Base-by-base conservation (phyloP, 2,888 invertebrate species). In the Spialia ferax region DNA sequence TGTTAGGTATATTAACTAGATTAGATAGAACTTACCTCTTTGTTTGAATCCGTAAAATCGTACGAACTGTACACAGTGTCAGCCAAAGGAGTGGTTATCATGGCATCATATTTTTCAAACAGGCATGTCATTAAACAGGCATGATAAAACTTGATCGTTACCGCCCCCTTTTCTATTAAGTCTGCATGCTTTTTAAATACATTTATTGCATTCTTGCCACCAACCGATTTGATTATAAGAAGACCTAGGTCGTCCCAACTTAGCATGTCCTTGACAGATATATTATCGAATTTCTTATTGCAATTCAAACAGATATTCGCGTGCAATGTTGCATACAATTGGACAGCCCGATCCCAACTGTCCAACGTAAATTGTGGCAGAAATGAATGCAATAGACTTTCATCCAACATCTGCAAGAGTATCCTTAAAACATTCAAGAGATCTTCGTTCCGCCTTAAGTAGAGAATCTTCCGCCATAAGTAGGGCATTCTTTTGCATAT, bases 241-340 rank as follows among this genome's bases (percentile, higher is more conserved):
- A 91, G 86, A 1, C 94, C 95, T 11, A 96, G 81, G 50, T 94
- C 92, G 52, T 94, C 95, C 96, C 96, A 96, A 77, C 89, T 88
- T 29, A 95, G 78, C 70, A 95, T 93, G 60, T 91, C 85, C 61
- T 85, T 90, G 0, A 93, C 90, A 0, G 88, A 87, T 56, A 93
- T 85, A 71, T 94, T 83, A 29, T 86, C 80, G 59, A 94, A 90
- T 55, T 85, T 86, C 66, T 89, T 93, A 2, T 94, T 94, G 77
- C 96, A 96, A 81, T 95, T 95, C 50, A 96, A 81, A 81, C 96
- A 96, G 23, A 88, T 87, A 57, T 94, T 94, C 0, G 91, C 91
- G 71, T 94, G 94, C 63, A 96, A 84, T 13, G 94, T 95, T 0
- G 94, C 92, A 42, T 95, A 92, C n/a, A 94, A 82, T 66, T 94